Evolutionary conservation across 2,888 invertebrate species (phyloP), one percentile per base, ranked within the genome.

Genomic region (Epirrhoe tristata): DNA sequence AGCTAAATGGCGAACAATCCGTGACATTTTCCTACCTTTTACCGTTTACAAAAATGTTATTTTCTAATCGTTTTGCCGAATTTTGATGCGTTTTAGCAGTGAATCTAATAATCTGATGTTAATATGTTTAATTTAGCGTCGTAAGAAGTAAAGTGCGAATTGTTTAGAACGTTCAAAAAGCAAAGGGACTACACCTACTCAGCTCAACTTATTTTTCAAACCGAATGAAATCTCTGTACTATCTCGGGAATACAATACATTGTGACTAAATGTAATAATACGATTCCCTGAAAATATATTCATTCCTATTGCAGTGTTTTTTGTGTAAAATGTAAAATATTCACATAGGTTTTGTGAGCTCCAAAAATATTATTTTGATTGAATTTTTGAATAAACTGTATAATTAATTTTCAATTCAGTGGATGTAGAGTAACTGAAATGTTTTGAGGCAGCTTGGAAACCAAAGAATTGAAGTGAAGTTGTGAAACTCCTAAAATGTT

Each of bases 1-100:
- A 79, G 76, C 82, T 85, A 81, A 87, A 91, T 91, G 92, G 92
- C 91, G 88, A 83, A 80, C 77, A 70, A 67, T 79, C 81, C 87
- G 81, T 91, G 91, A 89, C 91, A 82, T 91, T 55, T 90, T 89
- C 78, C 75, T 76, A 81, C 77, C 79, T 80, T 78, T 74, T 81
- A 76, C 77, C 79, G 81, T 78, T 74, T 81, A 76, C 78, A 82
- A 84, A 82, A 85, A 84, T 82, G 81, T 73, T 71, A 71, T 52
- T 58, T 62, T 62, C 17, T 16, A 64, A 16, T 58, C 6, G 34
- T 46, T 46, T 46, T 62, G 61, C 78, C 81, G 71, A 76, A 73
- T 67, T 79, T 80, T 77, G 74, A 70, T 80, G 77, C 70, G 74
- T 77, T 74, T 81, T 78, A 74, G 79, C 75, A 75, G 65, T 86